A percentile compares a stretch with the other conserved stretches of the same genome.
Conservation (phyloP, 1,140 invertebrate species). For the Ceratosolen fusciceps region DNA sequence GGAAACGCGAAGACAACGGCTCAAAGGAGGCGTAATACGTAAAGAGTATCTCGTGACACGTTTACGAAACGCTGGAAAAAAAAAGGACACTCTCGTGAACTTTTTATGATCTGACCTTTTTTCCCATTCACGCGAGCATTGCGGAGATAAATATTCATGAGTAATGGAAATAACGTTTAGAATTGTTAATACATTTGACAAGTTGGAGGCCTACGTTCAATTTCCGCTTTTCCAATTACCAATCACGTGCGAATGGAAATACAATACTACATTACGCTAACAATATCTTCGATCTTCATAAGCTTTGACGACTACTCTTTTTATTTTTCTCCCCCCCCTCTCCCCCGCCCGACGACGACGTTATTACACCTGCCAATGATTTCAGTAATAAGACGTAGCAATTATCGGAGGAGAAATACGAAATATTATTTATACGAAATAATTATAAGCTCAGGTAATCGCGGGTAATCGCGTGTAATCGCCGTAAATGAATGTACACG, state of each 20-base stretch:
- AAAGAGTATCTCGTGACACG: neutral
- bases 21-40: neutral
- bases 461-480: too few species aligned
- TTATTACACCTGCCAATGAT: too few species aligned
- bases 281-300: too few species aligned
- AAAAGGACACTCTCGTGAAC: neutral
- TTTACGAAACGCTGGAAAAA: neutral
- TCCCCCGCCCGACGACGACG: too few species aligned
- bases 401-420: too few species aligned
- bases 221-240: neutral
- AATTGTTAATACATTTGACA: neutral
- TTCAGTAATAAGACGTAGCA: too few species aligned
- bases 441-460: too few species aligned
- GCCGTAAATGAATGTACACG: too few species aligned
- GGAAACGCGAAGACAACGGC: neutral
- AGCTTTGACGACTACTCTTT: too few species aligned
- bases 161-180: neutral
- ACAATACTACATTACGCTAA: neutral
- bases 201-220: neutral
- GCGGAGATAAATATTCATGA: neutral
- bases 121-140: neutral
- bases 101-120: neutral
- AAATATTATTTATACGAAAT: too few species aligned
- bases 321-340: too few species aligned
- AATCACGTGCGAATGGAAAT: too few species aligned